Evolutionary conservation across 2,797 vertebrate species (phyloP).

Genomic region (Halcyon chelicuti): DNA sequence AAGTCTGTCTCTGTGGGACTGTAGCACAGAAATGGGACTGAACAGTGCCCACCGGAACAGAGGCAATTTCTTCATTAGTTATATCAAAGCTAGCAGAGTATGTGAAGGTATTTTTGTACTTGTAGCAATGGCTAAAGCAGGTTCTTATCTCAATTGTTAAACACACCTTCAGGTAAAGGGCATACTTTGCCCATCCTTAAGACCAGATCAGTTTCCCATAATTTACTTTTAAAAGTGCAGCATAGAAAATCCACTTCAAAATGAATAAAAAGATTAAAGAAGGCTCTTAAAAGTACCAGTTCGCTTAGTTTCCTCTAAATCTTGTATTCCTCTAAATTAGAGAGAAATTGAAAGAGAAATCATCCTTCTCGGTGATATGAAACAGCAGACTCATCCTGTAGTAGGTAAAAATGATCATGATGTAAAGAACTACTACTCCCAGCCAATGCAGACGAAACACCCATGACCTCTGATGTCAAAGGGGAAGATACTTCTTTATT

Average conservation of each 20-base stretch:
- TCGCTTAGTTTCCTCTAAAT: background rate
- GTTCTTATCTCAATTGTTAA: background rate
- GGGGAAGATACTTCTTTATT: conserved; percentile 88
- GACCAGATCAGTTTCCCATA: background rate
- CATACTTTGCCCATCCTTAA: background rate
- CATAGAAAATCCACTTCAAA: background rate
- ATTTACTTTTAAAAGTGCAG: background rate
- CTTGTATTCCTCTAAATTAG: background rate
- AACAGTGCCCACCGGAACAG: background rate
- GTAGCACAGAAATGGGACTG: background rate
- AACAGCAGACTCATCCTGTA: conserved; percentile 41
- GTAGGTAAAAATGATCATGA: background rate
- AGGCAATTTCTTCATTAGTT: background rate
- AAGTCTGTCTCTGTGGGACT: background rate
- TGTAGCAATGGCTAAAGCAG: background rate
- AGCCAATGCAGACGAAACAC: conserved; percentile 72
- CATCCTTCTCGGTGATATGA: background rate
- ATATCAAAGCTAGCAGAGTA: background rate
- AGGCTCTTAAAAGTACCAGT: background rate
- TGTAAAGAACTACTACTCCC: conserved; percentile 6
- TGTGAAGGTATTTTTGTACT: background rate
- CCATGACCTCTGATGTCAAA: conserved; percentile 87
- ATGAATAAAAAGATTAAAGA: background rate
- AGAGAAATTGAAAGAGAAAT: background rate
- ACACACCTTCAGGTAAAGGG: background rate